Conservation (phyloP, 2,888 invertebrate species). For the Doris montereyensis region DNA sequence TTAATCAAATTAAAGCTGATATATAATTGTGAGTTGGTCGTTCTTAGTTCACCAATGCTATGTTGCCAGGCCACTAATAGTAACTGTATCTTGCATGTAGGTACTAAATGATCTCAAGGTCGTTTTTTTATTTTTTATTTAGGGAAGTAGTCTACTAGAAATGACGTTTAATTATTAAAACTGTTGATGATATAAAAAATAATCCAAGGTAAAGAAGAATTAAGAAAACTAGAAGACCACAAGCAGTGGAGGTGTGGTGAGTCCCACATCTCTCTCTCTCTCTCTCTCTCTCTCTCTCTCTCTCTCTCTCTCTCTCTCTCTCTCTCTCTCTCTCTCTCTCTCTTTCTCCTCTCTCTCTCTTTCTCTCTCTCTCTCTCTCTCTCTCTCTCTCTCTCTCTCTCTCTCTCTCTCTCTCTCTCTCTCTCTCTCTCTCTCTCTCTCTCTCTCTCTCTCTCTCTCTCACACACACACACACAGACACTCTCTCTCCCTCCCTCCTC, state of each 20-base stretch:
- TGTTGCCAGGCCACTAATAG: too few species aligned
- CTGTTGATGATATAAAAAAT: neutral
- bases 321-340: neutral
- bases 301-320: neutral
- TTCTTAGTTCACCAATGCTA: too few species aligned
- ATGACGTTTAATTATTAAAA: too few species aligned
- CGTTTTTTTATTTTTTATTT: too few species aligned
- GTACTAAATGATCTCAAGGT: too few species aligned
- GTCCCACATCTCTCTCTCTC: neutral
- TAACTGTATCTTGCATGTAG: too few species aligned
- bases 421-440: constrained; percentile 23
- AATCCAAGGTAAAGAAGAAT: neutral
- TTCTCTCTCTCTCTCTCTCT: neutral
- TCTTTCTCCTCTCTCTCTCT: neutral
- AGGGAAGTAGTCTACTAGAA: too few species aligned
- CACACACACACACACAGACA: neutral
- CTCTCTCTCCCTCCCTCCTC: neutral
- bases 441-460: constrained; percentile 9
- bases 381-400: constrained; percentile 7
- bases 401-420: constrained; percentile 19
- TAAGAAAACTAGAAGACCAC: neutral
- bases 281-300: neutral
- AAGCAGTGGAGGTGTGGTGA: neutral
- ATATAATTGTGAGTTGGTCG: too few species aligned
- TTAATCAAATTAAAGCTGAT: too few species aligned